These are phyloP conservation scores for Catharus ustulatus DNA, from an alignment of 2,797 vertebrate genomes.

Conservation along the genomic window DNA sequence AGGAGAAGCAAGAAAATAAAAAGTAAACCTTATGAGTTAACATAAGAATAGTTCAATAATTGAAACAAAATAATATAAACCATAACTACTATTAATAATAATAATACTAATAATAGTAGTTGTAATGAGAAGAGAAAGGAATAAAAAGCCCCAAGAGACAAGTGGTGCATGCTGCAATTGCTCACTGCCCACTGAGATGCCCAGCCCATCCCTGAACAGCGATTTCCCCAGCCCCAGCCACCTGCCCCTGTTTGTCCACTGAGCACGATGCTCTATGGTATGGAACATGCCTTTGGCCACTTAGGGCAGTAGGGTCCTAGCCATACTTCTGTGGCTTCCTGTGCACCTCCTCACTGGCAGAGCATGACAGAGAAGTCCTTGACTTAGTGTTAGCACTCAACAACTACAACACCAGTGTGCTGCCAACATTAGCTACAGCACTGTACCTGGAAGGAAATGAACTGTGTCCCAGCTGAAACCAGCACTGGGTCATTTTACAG, in stretches of 20 bases:
- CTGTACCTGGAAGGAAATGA: neutral
- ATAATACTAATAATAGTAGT: neutral
- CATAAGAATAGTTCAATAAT: neutral
- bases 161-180: neutral
- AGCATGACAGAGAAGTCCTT: neutral
- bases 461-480: neutral
- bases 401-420: neutral
- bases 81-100: neutral
- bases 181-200: neutral
- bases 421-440: neutral
- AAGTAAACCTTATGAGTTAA: neutral
- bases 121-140: neutral
- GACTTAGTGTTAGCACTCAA: neutral
- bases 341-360: neutral
- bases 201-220: fast-evolving
- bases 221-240: fast-evolving
- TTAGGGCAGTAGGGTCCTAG: neutral
- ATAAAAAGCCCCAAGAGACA: neutral
- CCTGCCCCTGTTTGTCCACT: fast-evolving
- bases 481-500: neutral
- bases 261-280: fast-evolving
- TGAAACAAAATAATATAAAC: neutral
- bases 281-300: neutral
- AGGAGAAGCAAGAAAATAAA: neutral
- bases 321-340: neutral